These are phyloP conservation scores for Carassius carassius DNA, from an alignment of 2,113 vertebrate genomes.

Conservation along the genomic window DNA sequence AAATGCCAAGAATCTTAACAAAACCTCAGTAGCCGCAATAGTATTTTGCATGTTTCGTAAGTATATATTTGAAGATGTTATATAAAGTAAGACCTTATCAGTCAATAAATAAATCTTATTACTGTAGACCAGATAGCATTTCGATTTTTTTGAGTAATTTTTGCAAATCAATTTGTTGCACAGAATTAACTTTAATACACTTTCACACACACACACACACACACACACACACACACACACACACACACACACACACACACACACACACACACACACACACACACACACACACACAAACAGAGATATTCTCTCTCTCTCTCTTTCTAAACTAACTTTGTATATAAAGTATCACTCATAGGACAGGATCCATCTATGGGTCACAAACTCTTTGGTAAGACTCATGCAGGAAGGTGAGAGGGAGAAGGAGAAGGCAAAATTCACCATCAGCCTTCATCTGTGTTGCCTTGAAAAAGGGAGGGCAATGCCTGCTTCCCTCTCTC, in stretches of 20 bases:
- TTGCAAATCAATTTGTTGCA: not conserved
- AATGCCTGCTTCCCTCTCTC: not conserved
- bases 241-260: too few species aligned
- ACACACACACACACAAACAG: too few species aligned
- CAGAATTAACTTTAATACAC: not conserved
- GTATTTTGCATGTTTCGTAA: too few species aligned
- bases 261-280: too few species aligned
- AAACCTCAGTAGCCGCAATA: too few species aligned
- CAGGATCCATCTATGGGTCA: not conserved
- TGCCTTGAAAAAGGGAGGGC: constrained; percentile 5
- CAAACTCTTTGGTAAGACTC: not conserved
- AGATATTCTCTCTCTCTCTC: too few species aligned
- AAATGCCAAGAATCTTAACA: too few species aligned
- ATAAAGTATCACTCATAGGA: not conserved
- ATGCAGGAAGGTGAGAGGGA: not conserved
- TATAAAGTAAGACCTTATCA: not conserved
- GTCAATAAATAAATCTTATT: not conserved
- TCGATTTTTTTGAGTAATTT: not conserved
- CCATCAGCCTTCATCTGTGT: constrained; percentile 6
- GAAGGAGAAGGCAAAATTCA: constrained; percentile 4
- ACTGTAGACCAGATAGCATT: not conserved
- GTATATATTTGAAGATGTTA: too few species aligned
- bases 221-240: too few species aligned
- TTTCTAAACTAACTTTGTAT: not conserved
- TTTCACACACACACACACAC: too few species aligned